Base-by-base conservation (phyloP, 2,888 invertebrate species). In the Laothoe populi region DNA sequence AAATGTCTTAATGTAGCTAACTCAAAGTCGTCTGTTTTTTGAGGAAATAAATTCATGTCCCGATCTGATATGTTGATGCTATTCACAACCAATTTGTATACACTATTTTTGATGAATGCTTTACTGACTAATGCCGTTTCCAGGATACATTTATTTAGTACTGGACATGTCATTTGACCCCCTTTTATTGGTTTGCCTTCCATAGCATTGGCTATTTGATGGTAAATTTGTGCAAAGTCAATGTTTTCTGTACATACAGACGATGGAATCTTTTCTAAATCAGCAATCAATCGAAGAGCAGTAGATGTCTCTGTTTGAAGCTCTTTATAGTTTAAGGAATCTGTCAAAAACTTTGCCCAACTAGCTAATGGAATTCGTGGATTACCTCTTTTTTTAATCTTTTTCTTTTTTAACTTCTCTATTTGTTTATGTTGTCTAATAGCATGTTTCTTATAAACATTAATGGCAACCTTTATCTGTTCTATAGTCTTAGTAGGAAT, bases 231-330 rank as follows among this genome's bases (percentile, higher is more conserved):
- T 62, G 72, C 79, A 42, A 93, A 87, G 69, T 92, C 83, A 61
- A 90, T 71, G 42, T 79, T 74, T 0, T 79, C 79, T 11, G 84
- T 83, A 3, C 63, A 64, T 1, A 66, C 57, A 1, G 83, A 57
- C 2, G 73, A 4, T 0, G 90, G 88, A 31, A 86, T 80, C 2
- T 80, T 69, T 67, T 92, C 91, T 64, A 84, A 77, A 11, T 90
- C 84, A n/a, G 89, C 90, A 31, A 93, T 87, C 16, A 90, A 67
- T 23, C 88, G 75, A 1, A 93, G 60, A 0, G 88, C 89, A 8
- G 78, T 75, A 1, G 83, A 70, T 1, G 79, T 83, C 60, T 90
- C 89, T 0, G 88, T 89, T 44, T 80, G 75, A 1, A 88, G 75
- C 0, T 88, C 84, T 16, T 79, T 75, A 26, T 72, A 82, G 2